Evolutionary conservation across 2,888 invertebrate genomes (phyloP).

Genomic region (Bugula neritina): DNA sequence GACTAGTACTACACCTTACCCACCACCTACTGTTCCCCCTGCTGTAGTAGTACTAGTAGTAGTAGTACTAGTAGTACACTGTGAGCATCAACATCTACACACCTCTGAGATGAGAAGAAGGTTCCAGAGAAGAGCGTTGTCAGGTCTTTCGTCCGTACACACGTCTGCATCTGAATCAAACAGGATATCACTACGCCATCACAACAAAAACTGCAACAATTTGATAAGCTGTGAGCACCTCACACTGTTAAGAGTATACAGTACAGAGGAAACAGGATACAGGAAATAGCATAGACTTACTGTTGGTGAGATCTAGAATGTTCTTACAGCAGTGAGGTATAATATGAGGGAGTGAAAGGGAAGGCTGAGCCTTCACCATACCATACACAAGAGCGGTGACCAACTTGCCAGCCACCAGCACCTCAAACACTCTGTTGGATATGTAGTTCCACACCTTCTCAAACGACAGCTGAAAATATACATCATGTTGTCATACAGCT

Average conservation of each 20-base stretch:
- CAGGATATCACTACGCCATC: background rate
- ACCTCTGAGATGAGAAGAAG: slow-evolving; percentile 69
- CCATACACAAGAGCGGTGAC: slow-evolving; percentile 61
- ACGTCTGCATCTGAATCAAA: slow-evolving; percentile 56
- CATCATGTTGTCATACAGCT: background rate
- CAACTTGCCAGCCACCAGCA: slow-evolving; percentile 74
- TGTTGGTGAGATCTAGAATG: slow-evolving; percentile 59
- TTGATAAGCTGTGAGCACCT: no score
- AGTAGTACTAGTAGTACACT: background rate
- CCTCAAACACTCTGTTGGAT: slow-evolving; percentile 71
- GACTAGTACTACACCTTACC: no score
- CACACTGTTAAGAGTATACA: no score
- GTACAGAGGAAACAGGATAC: no score
- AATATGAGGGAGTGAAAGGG: slow-evolving; percentile 66
- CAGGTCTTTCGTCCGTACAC: slow-evolving; percentile 68
- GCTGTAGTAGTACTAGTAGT: background rate
- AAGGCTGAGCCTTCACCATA: slow-evolving; percentile 60
- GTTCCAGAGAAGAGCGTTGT: slow-evolving; percentile 72
- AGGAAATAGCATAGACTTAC: no score
- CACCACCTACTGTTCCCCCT: no score
- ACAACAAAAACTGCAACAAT: no score
- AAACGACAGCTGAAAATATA: slow-evolving; percentile 60
- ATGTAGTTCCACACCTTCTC: slow-evolving; percentile 69
- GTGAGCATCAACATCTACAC: slow-evolving; percentile 28
- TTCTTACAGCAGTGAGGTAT: slow-evolving; percentile 68